A percentile compares a stretch with the other conserved stretches of the same genome.
phyloP scores from a whole-genome alignment of 2,797 vertebrate genomes.

The Malacoraja senta region DNA sequence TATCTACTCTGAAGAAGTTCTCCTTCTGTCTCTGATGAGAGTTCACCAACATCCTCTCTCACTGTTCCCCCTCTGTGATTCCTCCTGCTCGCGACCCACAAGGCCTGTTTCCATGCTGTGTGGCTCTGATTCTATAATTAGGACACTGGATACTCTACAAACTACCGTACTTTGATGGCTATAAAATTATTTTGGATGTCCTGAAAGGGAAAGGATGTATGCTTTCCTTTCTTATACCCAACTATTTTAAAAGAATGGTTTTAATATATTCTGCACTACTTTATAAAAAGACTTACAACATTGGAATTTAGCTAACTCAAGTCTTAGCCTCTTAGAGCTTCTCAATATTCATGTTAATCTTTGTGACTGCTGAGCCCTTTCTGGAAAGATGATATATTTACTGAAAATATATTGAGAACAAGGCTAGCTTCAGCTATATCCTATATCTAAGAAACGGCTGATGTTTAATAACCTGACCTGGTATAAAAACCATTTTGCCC shows the following conservation, averaged over 20 bases:
- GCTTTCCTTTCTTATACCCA: too few relatives aligned
- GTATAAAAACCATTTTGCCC: neutral
- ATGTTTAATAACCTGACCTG: neutral
- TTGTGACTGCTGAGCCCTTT: neutral
- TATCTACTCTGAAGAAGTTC: too few relatives aligned
- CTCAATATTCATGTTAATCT: neutral
- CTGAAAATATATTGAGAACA: neutral
- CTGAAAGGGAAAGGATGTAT: too few relatives aligned
- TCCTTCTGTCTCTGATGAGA: too few relatives aligned
- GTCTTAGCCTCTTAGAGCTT: neutral
- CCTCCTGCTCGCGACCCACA: too few relatives aligned
- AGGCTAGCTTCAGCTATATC: neutral
- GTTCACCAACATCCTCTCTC: too few relatives aligned
- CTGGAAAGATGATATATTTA: neutral
- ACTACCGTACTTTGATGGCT: too few relatives aligned
- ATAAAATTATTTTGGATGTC: too few relatives aligned
- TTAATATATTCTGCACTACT: neutral
- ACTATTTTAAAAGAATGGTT: neutral
- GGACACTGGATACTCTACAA: neutral
- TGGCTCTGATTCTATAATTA: too few relatives aligned
- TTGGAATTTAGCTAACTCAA: neutral
- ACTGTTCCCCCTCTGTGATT: too few relatives aligned
- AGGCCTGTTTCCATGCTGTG: too few relatives aligned
- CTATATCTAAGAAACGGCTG: neutral
- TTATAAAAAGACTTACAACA: neutral